Base-by-base conservation (phyloP, 2,888 invertebrate species). In the Parnassius apollo region DNA sequence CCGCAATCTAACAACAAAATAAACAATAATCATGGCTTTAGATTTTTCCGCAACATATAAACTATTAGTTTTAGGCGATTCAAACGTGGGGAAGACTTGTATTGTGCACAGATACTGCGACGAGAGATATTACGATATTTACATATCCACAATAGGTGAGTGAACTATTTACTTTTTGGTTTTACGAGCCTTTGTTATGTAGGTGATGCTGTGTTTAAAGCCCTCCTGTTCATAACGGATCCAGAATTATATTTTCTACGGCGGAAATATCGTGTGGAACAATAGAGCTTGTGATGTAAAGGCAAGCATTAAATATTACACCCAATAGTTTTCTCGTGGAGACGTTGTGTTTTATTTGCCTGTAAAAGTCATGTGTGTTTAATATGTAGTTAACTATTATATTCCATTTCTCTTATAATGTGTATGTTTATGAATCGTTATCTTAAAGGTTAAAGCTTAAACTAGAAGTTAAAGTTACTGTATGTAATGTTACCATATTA, bases 121-220 rank as follows among this genome's bases (percentile, higher is more conserved):
- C 84, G 97, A 97, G 86, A 93, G 96, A 76, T 97, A 96, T 88
- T 97, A 96, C 89, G 97, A 97, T 83, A 96, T 97, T 71, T 97
- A 97, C 88, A 97, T 97, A 91, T 96, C 96, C 56, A 97, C 97
- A 70, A 97, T 97, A 91, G 97, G 97, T 96, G 86, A 95, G 95
- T 91, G 65, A 73, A 73, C 71, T 79, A 81, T 83, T 86, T 84
- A 80, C 76, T 77, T 82, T 80, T 74, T 68, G 68, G 68, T 78
- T 85, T 85, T 85, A 85, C 75, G 80, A 77, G 75, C 78, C 85
- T 86, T 87, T 86, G 85, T 88, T 71, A 78, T 77, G 75, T 77
- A 83, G 77, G 75, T 82, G 83, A 80, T 81, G 77, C 71, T 82
- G 73, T 74, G 71, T 82, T 80, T 80, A 75, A 77, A 72, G 78